Evolutionary conservation across 2,888 invertebrate genomes (phyloP).

Genomic region (Sussaba pulchella): DNA sequence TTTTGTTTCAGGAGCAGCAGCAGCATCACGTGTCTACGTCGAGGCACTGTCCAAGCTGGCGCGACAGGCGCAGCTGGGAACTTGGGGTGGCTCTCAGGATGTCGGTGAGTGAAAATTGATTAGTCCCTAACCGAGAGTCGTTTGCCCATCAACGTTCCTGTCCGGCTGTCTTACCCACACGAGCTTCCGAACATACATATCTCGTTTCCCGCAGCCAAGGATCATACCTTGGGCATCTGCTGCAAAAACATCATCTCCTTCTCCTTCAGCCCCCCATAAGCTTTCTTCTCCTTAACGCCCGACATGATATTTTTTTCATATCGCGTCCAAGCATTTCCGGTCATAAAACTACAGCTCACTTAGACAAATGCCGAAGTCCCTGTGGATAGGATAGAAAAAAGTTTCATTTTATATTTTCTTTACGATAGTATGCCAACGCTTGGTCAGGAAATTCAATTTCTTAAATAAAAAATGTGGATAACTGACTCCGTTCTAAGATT

Average conservation of each 20-base stretch:
- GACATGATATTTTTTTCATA: slow-evolving; percentile 31
- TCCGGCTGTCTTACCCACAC: slow-evolving; percentile 25
- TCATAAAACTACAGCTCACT: slow-evolving; percentile 27
- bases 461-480: no score
- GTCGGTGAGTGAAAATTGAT: slow-evolving; percentile 89
- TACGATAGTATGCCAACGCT: no score
- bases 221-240: background rate
- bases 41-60: slow-evolving; percentile 95
- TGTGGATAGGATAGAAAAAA: no score
- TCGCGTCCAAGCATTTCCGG: slow-evolving; percentile 13
- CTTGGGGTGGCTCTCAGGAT: slow-evolving; percentile 95
- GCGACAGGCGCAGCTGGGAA: slow-evolving; percentile 95
- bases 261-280: background rate
- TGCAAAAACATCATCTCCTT: slow-evolving; percentile 8
- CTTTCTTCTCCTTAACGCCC: background rate
- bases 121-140: slow-evolving; percentile 64
- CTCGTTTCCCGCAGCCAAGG: slow-evolving; percentile 32
- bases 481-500: no score
- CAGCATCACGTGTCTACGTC: slow-evolving; percentile 94
- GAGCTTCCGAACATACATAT: background rate
- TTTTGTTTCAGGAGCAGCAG: slow-evolving; percentile 91
- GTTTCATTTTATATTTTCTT: no score
- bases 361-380: no score
- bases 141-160: slow-evolving; percentile 48
- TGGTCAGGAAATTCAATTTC: no score